phyloP scores from a whole-genome alignment of 2,113 vertebrate genomes.

The Zapus hudsonius region DNA sequence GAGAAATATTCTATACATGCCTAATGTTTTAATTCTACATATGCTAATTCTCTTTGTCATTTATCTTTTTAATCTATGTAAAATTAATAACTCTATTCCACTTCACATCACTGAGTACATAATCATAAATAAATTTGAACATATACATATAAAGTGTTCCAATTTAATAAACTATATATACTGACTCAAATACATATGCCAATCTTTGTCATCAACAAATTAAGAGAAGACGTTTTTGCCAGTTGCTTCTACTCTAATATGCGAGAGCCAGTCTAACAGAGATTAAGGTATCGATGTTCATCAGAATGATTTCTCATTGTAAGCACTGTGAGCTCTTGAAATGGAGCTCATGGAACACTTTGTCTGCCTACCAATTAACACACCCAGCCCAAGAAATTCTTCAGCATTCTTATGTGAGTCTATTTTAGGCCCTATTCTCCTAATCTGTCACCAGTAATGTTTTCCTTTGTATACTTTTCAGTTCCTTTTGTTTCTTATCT shows the following conservation, averaged over 20 bases:
- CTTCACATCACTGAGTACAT: neutral
- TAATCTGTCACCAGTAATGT: no score
- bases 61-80: neutral
- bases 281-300: no score
- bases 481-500: no score
- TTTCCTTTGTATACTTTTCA: no score
- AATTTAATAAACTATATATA: neutral
- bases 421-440: no score
- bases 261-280: no score
- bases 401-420: no score
- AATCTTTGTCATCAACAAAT: neutral
- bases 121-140: neutral
- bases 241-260: neutral
- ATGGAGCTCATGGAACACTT: no score
- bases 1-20: neutral
- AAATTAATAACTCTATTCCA: neutral
- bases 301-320: no score
- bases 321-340: no score
- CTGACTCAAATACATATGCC: neutral
- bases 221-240: neutral
- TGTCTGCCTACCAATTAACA: no score
- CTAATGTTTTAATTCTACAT: neutral
- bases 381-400: no score
- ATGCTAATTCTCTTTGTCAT: neutral
- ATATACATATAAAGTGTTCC: neutral